phyloP scores from a whole-genome alignment of 2,888 invertebrate species.

The Meiosimyza decipiens region DNA sequence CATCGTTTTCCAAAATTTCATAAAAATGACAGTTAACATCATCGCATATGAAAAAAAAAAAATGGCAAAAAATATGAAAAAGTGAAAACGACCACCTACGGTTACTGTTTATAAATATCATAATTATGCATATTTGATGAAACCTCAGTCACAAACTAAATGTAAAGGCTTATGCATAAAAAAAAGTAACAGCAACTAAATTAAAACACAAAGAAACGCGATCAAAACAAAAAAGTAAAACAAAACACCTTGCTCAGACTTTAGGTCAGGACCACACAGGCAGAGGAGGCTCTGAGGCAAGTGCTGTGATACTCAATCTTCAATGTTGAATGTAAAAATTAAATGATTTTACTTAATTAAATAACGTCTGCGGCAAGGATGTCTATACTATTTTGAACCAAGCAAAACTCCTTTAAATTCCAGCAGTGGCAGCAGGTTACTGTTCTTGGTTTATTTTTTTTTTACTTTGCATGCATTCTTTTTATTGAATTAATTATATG shows the following conservation, averaged over 20 bases:
- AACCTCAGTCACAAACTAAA: neutral
- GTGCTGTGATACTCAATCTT: conserved; percentile 20
- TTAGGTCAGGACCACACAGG: conserved; percentile 38
- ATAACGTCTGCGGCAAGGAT: conserved; percentile 50
- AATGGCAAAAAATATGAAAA: neutral
- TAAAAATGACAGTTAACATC: too few species aligned
- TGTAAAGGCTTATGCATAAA: too few species aligned
- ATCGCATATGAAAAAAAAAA: neutral
- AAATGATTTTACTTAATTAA: conserved; percentile 63
- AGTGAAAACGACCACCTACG: conserved; percentile 17
- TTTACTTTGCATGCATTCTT: conserved; percentile 18
- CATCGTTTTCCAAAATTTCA: too few species aligned
- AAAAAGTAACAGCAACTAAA: conserved; percentile 16
- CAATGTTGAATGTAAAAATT: conserved; percentile 55
- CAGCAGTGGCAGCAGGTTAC: neutral
- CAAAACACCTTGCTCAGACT: conserved; percentile 26
- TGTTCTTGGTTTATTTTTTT: conserved; percentile 8
- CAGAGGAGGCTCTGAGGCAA: conserved; percentile 10
- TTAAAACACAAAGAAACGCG: conserved; percentile 31
- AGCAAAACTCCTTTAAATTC: too few species aligned
- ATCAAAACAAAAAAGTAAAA: conserved; percentile 40
- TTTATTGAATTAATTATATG: conserved; percentile 41
- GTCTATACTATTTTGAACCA: too few species aligned
- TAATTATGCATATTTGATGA: conserved; percentile 30
- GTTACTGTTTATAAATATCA: conserved; percentile 12